Evolutionary conservation across 2,888 invertebrate species (phyloP), one percentile per base, ranked within the genome.

Genomic region (Mythimna pallens): DNA sequence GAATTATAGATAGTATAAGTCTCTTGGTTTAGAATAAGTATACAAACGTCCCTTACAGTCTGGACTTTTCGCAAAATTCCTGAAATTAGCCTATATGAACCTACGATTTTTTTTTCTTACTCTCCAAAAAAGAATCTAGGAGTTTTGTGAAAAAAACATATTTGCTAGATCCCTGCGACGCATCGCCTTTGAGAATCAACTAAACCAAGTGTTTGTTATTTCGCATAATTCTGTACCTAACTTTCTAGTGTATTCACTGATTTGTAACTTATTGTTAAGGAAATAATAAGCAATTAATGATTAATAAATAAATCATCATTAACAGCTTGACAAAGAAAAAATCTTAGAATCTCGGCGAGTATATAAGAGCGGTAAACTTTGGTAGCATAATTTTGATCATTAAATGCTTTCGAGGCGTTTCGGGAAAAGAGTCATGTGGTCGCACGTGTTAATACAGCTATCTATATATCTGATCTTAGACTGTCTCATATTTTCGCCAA

Each of bases 171-270:
- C 7, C 22, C 40, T 40, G 61, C 40, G 40, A 40, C 61, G 22
- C 22, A 40, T 0, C 81, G 84, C 87, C 86, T 87, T 85, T 82
- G 36, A 73, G 78, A 76, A 72, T 72, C 70, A 50, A 63, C 70
- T 80, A 54, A 72, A 17, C 36, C 17, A 61, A 17, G 22, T 58
- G 54, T 78, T 73, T 64, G 43, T 58, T 55, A 68, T 54, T 52
- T 54, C 54, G 58, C 76, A 62, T 50, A 50, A 34, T 54, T 20
- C 50, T 36, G 40, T 69, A 58, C 34, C 36, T 14, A 73, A 9
- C 14, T 17, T 70, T 70, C 59, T 65, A 54, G 25, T 55, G 78
- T 62, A 80, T 65, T 80, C 47, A 12, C 17, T 68, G 40, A 64
- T 76, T 81, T 66, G 69, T 73, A 17, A 73, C 59, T 72, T 57